Evolutionary conservation across 2,888 invertebrate species (phyloP).

Genomic region (Caenorhabditis imperialis): DNA sequence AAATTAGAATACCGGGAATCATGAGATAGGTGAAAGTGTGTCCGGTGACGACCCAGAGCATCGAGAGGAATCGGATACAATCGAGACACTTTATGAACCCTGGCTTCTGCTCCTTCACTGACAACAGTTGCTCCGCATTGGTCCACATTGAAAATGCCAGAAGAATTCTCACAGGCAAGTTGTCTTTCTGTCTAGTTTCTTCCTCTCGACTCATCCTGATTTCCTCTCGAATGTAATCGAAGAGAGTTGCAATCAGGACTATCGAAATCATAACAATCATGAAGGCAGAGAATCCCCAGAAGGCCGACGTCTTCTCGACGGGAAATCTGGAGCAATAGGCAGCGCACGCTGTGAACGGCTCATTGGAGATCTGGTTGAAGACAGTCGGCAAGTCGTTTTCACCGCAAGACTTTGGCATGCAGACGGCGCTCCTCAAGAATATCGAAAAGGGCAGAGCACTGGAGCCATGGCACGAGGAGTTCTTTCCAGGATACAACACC

Average conservation of each 20-base stretch:
- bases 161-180: constrained; percentile 4
- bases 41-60: constrained; percentile 66
- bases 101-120: constrained; percentile 46
- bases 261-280: constrained; percentile 23
- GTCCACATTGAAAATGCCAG: constrained; percentile 57
- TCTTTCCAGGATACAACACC: constrained; percentile 23
- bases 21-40: constrained; percentile 37
- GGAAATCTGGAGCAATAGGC: constrained; percentile 28
- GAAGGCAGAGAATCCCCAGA: constrained; percentile 42
- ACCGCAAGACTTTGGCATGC: constrained; percentile 51
- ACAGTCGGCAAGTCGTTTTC: constrained; percentile 23
- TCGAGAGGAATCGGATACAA: constrained; percentile 68
- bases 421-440: constrained; percentile 41
- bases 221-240: constrained; percentile 20
- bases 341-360: constrained; percentile 26
- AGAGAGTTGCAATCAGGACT: constrained; percentile 8
- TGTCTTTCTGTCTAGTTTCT: neutral
- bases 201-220: constrained; percentile 1
- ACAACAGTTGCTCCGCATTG: constrained; percentile 36
- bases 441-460: constrained; percentile 10
- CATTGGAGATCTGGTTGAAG: constrained; percentile 28
- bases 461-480: constrained; percentile 17
- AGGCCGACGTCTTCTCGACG: constrained; percentile 27
- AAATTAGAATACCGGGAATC: constrained; percentile 14
- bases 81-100: no score